A percentile compares a stretch with the other conserved stretches of the same genome.
These are phyloP conservation scores for Channa argus DNA, from an alignment of 2,113 vertebrate species.

Conservation along the genomic window DNA sequence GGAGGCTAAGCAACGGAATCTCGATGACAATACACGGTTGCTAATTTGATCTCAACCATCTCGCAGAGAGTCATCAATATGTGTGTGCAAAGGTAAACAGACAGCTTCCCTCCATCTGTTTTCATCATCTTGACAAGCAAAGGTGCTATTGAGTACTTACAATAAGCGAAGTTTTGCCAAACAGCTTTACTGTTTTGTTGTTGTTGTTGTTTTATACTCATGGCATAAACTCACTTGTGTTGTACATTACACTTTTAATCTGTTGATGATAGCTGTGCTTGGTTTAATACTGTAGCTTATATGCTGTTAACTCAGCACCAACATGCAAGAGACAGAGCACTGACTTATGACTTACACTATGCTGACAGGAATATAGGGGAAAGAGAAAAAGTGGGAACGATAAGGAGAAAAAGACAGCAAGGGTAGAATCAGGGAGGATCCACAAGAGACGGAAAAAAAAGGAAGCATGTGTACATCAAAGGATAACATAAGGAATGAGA, in stretches of 20 bases:
- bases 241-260: neutral
- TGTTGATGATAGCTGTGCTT: neutral
- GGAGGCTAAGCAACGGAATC: slow-evolving; percentile 7
- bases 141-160: slow-evolving; percentile 9
- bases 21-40: slow-evolving; percentile 38
- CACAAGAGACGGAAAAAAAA: slow-evolving; percentile 7
- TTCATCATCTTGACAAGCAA: slow-evolving; percentile 9
- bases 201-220: neutral
- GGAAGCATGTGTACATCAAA: slow-evolving; percentile 10
- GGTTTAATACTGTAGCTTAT: neutral
- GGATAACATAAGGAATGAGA: slow-evolving; percentile 23
- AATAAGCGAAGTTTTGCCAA: slow-evolving; percentile 23
- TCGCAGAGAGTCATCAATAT: slow-evolving; percentile 33
- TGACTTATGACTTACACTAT: slow-evolving; percentile 18
- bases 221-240: slow-evolving; percentile 2
- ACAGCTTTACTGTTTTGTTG: neutral
- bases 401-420: neutral
- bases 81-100: slow-evolving; percentile 35
- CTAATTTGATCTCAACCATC: slow-evolving; percentile 42
- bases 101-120: slow-evolving; percentile 12
- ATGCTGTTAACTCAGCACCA: slow-evolving; percentile 1
- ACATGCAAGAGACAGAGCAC: neutral
- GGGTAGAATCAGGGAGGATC: neutral
- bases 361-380: slow-evolving; percentile 11
- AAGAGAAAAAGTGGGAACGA: neutral